phyloP scores from a whole-genome alignment of 2,888 invertebrate genomes.

The Rhabditoides inermis region DNA sequence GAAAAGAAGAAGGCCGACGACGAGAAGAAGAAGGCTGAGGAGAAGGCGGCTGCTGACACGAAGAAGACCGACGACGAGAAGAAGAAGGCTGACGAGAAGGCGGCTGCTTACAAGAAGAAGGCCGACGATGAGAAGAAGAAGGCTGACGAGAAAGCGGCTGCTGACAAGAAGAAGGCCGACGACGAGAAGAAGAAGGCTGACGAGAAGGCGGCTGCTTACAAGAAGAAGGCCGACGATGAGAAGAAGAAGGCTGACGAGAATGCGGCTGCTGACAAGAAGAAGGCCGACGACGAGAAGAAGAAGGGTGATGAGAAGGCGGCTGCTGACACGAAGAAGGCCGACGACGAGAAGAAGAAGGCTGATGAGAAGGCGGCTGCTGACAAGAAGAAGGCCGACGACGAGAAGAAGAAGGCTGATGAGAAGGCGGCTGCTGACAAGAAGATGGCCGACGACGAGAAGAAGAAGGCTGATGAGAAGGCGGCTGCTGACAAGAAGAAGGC shows the following conservation, averaged over 20 bases:
- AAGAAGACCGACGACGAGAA: conserved; percentile 4
- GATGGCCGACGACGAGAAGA: conserved; percentile 1
- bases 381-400: conserved; percentile 6
- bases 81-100: conserved; percentile 8
- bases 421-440: conserved; percentile 5
- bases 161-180: conserved; percentile 10
- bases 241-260: conserved; percentile 9
- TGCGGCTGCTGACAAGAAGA: no score
- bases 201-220: conserved; percentile 1
- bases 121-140: no score
- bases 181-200: conserved; percentile 10
- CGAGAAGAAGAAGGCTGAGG: neutral
- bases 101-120: no score
- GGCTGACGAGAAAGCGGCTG: neutral
- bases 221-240: conserved; percentile 1
- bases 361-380: neutral
- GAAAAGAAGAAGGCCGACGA: conserved; percentile 7
- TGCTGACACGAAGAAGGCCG: conserved; percentile 4
- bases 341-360: conserved; percentile 4
- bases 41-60: neutral
- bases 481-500: neutral
- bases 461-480: conserved; percentile 7
- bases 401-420: conserved; percentile 1
- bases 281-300: conserved; percentile 7
- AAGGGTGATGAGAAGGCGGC: conserved; percentile 6